A percentile compares a stretch with the other conserved stretches of the same genome.
Conservation (phyloP, 2,113 vertebrate genomes). For the Campylomormyrus tamandua region DNA sequence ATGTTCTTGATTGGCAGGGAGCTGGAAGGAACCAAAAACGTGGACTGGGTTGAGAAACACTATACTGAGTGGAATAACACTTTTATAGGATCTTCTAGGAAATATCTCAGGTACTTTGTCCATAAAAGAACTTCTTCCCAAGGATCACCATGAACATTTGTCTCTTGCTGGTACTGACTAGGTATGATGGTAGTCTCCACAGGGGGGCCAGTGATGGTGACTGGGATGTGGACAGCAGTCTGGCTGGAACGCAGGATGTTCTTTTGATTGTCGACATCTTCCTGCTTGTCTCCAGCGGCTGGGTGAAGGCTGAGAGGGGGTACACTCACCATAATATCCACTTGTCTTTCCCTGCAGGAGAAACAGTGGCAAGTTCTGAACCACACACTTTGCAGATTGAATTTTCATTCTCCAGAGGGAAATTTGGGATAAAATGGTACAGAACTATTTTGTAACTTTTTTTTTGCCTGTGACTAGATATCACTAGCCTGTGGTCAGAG, state of each 20-base stretch:
- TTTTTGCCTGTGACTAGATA: neutral
- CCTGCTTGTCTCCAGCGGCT: constrained; percentile 68
- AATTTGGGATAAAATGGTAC: neutral
- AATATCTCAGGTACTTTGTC: neutral
- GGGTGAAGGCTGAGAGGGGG: constrained; percentile 50
- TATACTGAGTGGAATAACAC: neutral
- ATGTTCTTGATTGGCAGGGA: neutral
- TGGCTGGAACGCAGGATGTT: constrained; percentile 79
- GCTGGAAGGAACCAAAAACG: neutral
- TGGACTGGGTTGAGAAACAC: neutral
- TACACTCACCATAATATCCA: constrained; percentile 60
- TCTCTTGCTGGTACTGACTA: constrained; percentile 58
- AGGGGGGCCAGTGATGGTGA: constrained; percentile 65
- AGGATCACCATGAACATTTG: neutral
- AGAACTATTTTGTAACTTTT: neutral
- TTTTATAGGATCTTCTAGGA: neutral
- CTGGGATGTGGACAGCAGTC: constrained; percentile 71
- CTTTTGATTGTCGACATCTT: constrained; percentile 87
- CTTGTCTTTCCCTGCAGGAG: constrained; percentile 62
- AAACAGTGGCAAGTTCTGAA: neutral
- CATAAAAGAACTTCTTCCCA: neutral
- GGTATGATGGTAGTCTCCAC: constrained; percentile 66
- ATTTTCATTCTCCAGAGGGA: neutral
- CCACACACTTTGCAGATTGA: neutral
- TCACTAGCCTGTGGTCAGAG: neutral